Percentiles rank a stretch among this genome's conserved stretches.
These are phyloP conservation scores for Colletes gigas DNA, from an alignment of 1,140 invertebrate genomes.

Conservation along the genomic window DNA sequence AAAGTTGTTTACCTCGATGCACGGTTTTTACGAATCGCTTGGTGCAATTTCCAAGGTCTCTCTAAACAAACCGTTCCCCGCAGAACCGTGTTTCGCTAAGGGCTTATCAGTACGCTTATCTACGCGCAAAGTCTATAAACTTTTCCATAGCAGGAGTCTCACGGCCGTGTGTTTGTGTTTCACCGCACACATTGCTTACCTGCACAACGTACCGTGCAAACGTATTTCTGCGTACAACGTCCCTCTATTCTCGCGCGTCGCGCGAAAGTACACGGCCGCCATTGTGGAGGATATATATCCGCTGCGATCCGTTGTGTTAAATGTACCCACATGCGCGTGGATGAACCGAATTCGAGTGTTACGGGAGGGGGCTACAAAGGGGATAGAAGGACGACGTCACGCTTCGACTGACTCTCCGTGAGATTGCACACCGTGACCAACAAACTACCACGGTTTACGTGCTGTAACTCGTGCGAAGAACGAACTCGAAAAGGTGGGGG, in stretches of 20 bases:
- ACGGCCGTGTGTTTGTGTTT: not conserved
- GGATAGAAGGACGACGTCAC: constrained; percentile 40
- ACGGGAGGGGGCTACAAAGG: constrained; percentile 1
- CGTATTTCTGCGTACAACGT: constrained; percentile 20
- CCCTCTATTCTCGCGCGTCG: constrained; percentile 9
- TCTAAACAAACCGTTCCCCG: not conserved
- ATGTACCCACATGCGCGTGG: not conserved
- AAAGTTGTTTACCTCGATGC: too few species aligned
- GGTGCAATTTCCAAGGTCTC: not conserved
- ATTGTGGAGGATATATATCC: constrained; percentile 8
- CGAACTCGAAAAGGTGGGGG: constrained; percentile 5
- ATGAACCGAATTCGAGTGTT: constrained; percentile 26
- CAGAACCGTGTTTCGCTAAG: not conserved
- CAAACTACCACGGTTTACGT: constrained; percentile 69
- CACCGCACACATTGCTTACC: not conserved
- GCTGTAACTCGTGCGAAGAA: constrained; percentile 59
- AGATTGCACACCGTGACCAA: constrained; percentile 70
- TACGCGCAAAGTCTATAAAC: not conserved
- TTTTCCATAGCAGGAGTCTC: not conserved
- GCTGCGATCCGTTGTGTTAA: constrained; percentile 21
- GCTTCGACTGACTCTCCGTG: constrained; percentile 66
- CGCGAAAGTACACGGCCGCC: constrained; percentile 2
- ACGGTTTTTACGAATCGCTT: not conserved
- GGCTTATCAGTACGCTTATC: not conserved
- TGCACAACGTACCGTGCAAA: not conserved